Conservation (phyloP, 2,113 vertebrate species). For the Chascanopsetta lugubris region DNA sequence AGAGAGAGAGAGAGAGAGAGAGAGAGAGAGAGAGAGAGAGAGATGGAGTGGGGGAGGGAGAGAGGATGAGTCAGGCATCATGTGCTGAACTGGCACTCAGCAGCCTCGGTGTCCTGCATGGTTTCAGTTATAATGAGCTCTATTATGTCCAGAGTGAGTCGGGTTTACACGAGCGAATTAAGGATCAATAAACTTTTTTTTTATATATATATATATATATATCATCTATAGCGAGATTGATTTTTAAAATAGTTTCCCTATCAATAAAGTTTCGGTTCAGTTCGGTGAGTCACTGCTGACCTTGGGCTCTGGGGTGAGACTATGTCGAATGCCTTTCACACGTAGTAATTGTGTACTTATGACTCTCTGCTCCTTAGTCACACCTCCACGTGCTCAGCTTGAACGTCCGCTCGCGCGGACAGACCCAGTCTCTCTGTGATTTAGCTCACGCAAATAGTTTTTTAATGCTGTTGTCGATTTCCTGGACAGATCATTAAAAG, state of each 20-base stretch:
- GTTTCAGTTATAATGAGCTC: slow-evolving; percentile 29
- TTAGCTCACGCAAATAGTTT: not conserved
- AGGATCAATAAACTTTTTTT: slow-evolving; percentile 11
- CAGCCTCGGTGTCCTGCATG: slow-evolving; percentile 22
- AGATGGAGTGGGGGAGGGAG: too few relatives aligned
- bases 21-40: slow-evolving; percentile 62
- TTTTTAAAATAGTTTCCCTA: slow-evolving; percentile 22
- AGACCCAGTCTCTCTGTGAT: slow-evolving; percentile 5
- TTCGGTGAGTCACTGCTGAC: slow-evolving; percentile 9
- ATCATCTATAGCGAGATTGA: not conserved
- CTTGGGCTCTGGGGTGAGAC: not conserved
- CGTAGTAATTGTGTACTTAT: not conserved
- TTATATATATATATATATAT: too few relatives aligned
- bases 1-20: slow-evolving; percentile 30
- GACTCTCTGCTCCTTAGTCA: not conserved
- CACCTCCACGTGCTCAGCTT: not conserved
- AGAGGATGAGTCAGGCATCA: slow-evolving; percentile 66
- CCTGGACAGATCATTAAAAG: not conserved
- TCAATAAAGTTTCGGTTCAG: too few relatives aligned
- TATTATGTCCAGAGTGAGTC: slow-evolving; percentile 8
- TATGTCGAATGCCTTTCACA: too few relatives aligned
- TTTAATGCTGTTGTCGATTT: slow-evolving; percentile 10
- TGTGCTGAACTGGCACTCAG: slow-evolving; percentile 59
- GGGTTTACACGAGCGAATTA: slow-evolving; percentile 14
- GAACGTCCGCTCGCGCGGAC: not conserved